Evolutionary conservation across 2,888 invertebrate genomes (phyloP).

Genomic region (Congeria kusceri): DNA sequence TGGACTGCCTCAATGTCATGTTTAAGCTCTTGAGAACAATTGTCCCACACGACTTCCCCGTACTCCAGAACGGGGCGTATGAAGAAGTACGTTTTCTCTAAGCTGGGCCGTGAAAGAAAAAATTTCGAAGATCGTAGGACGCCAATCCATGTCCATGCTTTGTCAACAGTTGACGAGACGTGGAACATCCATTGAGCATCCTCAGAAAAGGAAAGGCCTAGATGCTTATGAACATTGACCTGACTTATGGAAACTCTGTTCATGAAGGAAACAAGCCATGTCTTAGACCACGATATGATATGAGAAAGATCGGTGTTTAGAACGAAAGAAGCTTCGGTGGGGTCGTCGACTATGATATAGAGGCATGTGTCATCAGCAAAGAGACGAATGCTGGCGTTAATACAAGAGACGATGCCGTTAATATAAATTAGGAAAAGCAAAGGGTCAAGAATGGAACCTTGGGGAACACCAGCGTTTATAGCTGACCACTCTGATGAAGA

Average conservation of each 20-base stretch:
- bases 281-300: neutral
- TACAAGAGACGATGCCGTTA: no score
- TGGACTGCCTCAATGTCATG: no score
- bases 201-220: neutral
- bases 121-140: neutral
- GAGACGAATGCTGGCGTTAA: no score
- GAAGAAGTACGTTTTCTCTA: neutral
- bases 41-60: neutral
- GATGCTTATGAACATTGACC: neutral
- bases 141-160: slow-evolving; percentile 6
- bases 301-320: neutral
- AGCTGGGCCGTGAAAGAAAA: no score
- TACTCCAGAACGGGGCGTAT: neutral
- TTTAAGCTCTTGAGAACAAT: no score
- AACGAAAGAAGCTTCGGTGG: no score
- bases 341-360: no score
- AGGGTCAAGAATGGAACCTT: slow-evolving; percentile 8
- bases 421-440: slow-evolving; percentile 8
- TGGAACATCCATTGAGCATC: neutral
- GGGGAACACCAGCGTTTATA: slow-evolving; percentile 3
- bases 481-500: neutral
- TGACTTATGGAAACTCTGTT: neutral
- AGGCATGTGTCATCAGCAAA: no score
- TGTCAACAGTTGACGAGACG: neutral
- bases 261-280: neutral